Evolutionary conservation across 2,797 vertebrate genomes (phyloP).

Genomic region (Molossus alvarezi): DNA sequence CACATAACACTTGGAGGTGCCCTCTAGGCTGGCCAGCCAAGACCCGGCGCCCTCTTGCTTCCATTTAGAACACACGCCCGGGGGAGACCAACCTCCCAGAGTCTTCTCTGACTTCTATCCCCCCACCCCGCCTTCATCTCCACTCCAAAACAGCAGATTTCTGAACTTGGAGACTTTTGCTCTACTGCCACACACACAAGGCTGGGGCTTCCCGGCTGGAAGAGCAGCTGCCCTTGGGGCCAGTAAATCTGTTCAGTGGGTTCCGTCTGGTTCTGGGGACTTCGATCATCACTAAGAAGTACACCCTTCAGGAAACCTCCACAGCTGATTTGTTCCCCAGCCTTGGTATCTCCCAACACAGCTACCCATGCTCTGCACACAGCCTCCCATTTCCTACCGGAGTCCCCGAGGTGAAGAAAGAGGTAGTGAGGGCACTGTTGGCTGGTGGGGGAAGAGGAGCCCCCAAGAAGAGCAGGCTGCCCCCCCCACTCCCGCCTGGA

Average conservation of each 20-base stretch:
- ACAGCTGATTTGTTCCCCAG: neutral
- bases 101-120: too few relatives aligned
- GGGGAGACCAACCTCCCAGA: rapidly evolving
- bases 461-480: neutral
- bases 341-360: neutral
- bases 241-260: rapidly evolving
- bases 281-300: rapidly evolving
- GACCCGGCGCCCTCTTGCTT: rapidly evolving
- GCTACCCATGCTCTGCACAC: rapidly evolving
- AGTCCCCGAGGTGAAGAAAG: neutral
- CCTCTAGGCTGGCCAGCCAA: rapidly evolving
- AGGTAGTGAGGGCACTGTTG: neutral
- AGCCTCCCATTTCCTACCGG: neutral
- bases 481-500: neutral
- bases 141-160: neutral
- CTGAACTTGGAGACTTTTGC: neutral
- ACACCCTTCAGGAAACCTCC: neutral
- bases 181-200: rapidly evolving
- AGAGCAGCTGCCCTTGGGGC: rapidly evolving
- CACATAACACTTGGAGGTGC: rapidly evolving
- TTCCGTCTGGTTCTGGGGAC: rapidly evolving
- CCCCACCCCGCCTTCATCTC: neutral
- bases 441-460: neutral
- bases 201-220: rapidly evolving
- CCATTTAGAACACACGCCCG: rapidly evolving